Base-by-base conservation (phyloP, 2,888 invertebrate genomes). In the Tenthredo amoena region DNA sequence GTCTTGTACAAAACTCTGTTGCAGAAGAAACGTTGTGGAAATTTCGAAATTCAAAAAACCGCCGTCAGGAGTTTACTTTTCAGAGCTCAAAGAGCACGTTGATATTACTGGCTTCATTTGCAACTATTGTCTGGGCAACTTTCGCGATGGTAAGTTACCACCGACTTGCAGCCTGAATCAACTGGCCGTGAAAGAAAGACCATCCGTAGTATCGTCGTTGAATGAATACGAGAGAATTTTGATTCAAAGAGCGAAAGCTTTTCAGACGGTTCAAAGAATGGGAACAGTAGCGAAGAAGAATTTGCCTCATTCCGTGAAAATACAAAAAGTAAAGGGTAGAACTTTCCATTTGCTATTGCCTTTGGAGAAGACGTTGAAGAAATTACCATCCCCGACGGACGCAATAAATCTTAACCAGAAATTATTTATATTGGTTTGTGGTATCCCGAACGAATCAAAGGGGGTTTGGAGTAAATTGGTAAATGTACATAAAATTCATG, bases 181-280 rank as follows among this genome's bases (percentile, higher is more conserved):
- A 34, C 79, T 91, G 31, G 81, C 18, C 2, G 81, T 37, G 31
- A 21, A 18, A 31, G 81, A 55, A 31, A 34, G 6, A n/a, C 81
- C 81, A 10, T n/a, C 9, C 9, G 62, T 37, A 34, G 4, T 58
- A 31, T 62, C 81, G 34, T 26, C 37, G 7, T 15, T 81, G n/a
- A 81, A 81, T 62, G 81, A 58, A 9, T 55, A 81, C 21, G 86
- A 89, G 85, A 88, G 86, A 86, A 77, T 87, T n/a, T 85, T 90
- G 1, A 89, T 89, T 86, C 88, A 91, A 86, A 85, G 90, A 85
- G 91, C 91, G n/a, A 92, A 92, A 88, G 90, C 91, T 3, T 92
- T 91, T 87, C 91, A 92, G 87, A 90, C 90, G 12, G 88, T 92
- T 31, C 84, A 87, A 79, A 74, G 82, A 76, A 90, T 91, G 89